Evolutionary conservation across 2,797 vertebrate genomes (phyloP).

Genomic region (Yasuhikotakia modesta): DNA sequence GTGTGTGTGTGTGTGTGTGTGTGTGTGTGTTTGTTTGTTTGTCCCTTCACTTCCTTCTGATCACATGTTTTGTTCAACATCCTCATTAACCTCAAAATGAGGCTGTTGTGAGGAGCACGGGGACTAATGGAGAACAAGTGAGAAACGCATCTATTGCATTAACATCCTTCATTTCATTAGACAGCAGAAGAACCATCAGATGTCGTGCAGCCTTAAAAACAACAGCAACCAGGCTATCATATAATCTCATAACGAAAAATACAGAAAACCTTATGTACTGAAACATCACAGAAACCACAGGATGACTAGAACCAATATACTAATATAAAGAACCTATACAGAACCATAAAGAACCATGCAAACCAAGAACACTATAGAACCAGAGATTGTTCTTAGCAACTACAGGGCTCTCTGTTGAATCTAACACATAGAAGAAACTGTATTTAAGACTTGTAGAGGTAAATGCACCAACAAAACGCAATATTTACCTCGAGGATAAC

Average conservation of each 20-base stretch:
- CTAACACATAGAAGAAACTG: neutral
- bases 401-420: neutral
- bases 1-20: neutral
- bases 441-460: too few relatives aligned
- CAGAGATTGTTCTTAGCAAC: neutral
- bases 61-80: slow-evolving; percentile 24
- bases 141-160: neutral
- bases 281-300: neutral
- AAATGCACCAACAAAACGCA: too few relatives aligned
- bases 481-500: slow-evolving; percentile 86
- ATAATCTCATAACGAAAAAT: too few relatives aligned
- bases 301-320: neutral
- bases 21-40: neutral
- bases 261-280: neutral
- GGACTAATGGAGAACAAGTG: neutral
- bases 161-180: neutral
- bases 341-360: neutral
- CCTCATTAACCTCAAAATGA: neutral
- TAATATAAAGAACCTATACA: neutral
- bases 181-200: neutral
- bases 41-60: slow-evolving; percentile 24
- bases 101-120: neutral
- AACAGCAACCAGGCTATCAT: too few relatives aligned
- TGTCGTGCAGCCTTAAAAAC: neutral
- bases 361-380: neutral